phyloP scores from a whole-genome alignment of 1,140 invertebrate genomes.

The Sitodiplosis mosellana region DNA sequence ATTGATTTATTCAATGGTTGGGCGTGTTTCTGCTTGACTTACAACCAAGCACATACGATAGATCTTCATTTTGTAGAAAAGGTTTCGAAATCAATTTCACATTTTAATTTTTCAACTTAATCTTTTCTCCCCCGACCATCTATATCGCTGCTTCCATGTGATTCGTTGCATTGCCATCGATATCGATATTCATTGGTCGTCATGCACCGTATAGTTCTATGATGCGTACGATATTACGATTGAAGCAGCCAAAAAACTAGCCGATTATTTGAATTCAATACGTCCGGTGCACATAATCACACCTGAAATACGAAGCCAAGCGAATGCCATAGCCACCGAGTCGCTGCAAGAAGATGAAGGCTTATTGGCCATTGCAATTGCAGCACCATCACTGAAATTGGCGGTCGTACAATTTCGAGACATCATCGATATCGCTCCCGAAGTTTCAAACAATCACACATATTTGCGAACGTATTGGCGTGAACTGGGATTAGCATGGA shows the following conservation, averaged over 20 bases:
- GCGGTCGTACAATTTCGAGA: slow-evolving; percentile 25
- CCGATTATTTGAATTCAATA: slow-evolving; percentile 20
- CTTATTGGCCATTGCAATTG: slow-evolving; percentile 23
- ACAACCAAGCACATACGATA: no score
- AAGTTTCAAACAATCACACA: slow-evolving; percentile 2
- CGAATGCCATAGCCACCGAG: slow-evolving; percentile 20
- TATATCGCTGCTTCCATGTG: no score
- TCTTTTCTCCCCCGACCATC: background rate
- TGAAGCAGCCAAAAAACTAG: slow-evolving; percentile 21
- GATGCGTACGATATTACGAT: slow-evolving; percentile 19
- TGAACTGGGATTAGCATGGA: slow-evolving; percentile 23
- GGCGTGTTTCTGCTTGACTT: no score
- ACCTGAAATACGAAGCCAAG: slow-evolving; percentile 16
- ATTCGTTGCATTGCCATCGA: background rate
- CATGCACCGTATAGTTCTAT: slow-evolving; percentile 17
- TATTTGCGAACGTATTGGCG: slow-evolving; percentile 24
- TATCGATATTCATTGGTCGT: background rate
- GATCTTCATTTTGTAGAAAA: no score
- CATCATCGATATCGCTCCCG: slow-evolving; percentile 18
- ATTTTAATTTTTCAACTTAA: no score
- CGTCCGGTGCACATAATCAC: slow-evolving; percentile 14
- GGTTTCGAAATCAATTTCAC: no score
- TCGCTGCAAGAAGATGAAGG: slow-evolving; percentile 23
- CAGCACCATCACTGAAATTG: slow-evolving; percentile 22
- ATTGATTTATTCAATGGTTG: no score